Evolutionary conservation across 2,113 vertebrate genomes (phyloP).

Genomic region (Oreochromis aureus): DNA sequence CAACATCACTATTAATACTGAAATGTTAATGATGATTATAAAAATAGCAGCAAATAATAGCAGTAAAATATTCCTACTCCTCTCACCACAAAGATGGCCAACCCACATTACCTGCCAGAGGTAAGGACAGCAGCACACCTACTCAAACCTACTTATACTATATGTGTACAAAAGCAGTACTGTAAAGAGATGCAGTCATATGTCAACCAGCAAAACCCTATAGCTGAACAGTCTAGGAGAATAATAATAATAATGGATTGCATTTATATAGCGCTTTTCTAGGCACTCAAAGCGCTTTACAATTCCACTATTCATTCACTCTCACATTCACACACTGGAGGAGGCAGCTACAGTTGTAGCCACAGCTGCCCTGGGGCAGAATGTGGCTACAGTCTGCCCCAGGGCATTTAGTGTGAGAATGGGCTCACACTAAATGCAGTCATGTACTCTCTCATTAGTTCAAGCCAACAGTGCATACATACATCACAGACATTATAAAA

Average conservation of each 20-base stretch:
- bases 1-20: no score
- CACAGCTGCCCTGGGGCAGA: no score
- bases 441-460: background rate
- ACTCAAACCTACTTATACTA: background rate
- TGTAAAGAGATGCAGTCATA: background rate
- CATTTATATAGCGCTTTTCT: background rate
- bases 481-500: background rate
- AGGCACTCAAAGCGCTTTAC: no score
- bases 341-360: no score
- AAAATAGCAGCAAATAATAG: no score
- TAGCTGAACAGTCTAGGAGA: fast-evolving
- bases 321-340: no score
- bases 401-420: no score
- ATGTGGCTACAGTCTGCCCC: no score
- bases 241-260: background rate
- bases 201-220: background rate
- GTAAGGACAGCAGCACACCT: constrained; percentile 41
- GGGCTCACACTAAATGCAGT: no score
- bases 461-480: background rate
- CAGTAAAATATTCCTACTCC: no score
- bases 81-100: constrained; percentile 87
- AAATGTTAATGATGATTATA: no score
- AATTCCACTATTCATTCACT: no score
- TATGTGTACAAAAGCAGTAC: fast-evolving
- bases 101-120: constrained; percentile 89